phyloP scores from a whole-genome alignment of 1,140 invertebrate species.

The Diplogasteroides magnus region DNA sequence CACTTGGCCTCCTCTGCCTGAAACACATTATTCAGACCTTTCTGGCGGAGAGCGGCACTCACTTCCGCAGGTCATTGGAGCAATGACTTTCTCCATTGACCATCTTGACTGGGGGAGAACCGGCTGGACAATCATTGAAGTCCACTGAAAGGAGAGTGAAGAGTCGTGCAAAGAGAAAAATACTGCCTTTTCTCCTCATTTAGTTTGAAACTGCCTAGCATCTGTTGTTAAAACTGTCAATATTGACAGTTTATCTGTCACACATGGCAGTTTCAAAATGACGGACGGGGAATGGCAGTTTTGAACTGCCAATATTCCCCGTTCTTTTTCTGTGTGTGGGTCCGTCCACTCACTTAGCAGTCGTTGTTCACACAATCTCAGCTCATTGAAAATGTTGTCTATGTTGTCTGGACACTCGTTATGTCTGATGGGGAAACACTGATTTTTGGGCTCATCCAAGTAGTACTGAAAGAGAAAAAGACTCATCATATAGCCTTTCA shows the following conservation, averaged over 20 bases:
- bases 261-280: too few relatives aligned
- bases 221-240: too few relatives aligned
- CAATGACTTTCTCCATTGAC: neutral
- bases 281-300: too few relatives aligned
- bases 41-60: neutral
- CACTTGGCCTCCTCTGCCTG: neutral
- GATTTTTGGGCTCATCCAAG: neutral
- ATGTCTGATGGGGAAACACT: neutral
- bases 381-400: neutral
- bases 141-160: neutral
- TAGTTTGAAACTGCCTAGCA: too few relatives aligned
- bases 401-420: neutral
- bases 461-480: neutral
- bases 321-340: too few relatives aligned
- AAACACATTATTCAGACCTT: neutral
- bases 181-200: too few relatives aligned
- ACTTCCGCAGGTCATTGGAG: neutral
- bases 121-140: neutral
- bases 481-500: too few relatives aligned
- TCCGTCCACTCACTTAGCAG: neutral
- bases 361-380: neutral
- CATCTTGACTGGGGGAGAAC: neutral
- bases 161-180: too few relatives aligned
- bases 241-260: too few relatives aligned
- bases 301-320: too few relatives aligned